Evolutionary conservation across 2,888 invertebrate species (phyloP).

Genomic region (Limenitis camilla): DNA sequence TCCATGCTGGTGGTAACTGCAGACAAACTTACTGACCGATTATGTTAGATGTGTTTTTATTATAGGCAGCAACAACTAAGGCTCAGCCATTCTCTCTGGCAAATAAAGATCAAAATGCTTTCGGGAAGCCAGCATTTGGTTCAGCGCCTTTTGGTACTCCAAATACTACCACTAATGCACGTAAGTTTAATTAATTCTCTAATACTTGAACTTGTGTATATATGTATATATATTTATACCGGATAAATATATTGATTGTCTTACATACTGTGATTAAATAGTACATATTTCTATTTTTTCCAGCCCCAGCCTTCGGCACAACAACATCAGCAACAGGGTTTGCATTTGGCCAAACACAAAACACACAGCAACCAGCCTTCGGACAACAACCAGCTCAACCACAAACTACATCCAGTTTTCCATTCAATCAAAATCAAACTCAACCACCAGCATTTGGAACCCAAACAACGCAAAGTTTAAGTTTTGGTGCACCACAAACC

Average conservation of each 20-base stretch:
- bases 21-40: background rate
- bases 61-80: constrained; percentile 26
- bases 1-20: no score
- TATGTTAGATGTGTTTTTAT: background rate
- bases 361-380: no score
- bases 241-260: background rate
- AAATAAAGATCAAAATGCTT: constrained; percentile 5
- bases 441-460: constrained; percentile 11
- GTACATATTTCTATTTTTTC: background rate
- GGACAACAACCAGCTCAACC: no score
- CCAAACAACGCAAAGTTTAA: background rate
- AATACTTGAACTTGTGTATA: no score
- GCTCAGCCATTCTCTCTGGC: constrained; percentile 30
- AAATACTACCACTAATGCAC: constrained; percentile 23
- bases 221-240: no score
- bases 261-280: background rate
- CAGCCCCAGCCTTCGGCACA: constrained; percentile 26
- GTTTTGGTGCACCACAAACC: constrained; percentile 8
- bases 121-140: constrained; percentile 27
- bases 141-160: constrained; percentile 27
- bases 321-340: constrained; percentile 22
- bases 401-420: no score
- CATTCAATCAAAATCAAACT: constrained; percentile 2
- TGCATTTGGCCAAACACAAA: constrained; percentile 18
- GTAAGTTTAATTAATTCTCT: constrained; percentile 8